Conservation (phyloP, 2,113 vertebrate genomes). For the Galeopterus variegatus region DNA sequence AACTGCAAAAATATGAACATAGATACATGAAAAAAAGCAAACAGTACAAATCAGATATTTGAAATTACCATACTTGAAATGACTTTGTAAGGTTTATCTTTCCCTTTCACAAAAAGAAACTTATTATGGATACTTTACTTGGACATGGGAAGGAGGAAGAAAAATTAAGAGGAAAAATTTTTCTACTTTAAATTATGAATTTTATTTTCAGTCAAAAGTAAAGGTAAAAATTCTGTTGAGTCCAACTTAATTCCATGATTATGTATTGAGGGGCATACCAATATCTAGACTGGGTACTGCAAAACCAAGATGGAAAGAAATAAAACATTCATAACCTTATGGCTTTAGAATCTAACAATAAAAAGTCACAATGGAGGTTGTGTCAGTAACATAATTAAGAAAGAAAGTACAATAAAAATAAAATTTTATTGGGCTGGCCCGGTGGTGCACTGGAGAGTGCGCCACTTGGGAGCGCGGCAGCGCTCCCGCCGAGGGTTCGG, state of each 20-base stretch:
- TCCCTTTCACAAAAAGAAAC: not conserved
- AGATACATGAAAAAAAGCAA: not conserved
- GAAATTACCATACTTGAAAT: not conserved
- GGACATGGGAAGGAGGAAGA: not conserved
- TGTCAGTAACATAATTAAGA: not conserved
- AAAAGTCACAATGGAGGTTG: not conserved
- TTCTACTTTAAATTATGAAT: constrained; percentile 30
- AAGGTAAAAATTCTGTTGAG: not conserved
- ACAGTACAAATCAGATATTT: not conserved
- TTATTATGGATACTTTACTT: not conserved
- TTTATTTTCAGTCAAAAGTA: constrained; percentile 23
- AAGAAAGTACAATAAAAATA: not conserved
- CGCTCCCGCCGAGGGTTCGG: too few species aligned
- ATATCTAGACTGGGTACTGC: not conserved
- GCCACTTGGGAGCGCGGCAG: too few species aligned
- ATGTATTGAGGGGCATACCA: not conserved
- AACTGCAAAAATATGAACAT: not conserved
- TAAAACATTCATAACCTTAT: not conserved
- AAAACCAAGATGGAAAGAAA: not conserved
- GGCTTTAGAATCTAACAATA: not conserved
- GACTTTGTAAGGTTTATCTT: not conserved
- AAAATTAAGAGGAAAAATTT: not conserved
- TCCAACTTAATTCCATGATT: not conserved
- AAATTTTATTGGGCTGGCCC: too few species aligned
- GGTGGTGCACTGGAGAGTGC: too few species aligned